Percentiles rank a stretch among this genome's conserved stretches.
Conservation (phyloP, 2,113 vertebrate genomes). For the Pelmatolapia mariae region DNA sequence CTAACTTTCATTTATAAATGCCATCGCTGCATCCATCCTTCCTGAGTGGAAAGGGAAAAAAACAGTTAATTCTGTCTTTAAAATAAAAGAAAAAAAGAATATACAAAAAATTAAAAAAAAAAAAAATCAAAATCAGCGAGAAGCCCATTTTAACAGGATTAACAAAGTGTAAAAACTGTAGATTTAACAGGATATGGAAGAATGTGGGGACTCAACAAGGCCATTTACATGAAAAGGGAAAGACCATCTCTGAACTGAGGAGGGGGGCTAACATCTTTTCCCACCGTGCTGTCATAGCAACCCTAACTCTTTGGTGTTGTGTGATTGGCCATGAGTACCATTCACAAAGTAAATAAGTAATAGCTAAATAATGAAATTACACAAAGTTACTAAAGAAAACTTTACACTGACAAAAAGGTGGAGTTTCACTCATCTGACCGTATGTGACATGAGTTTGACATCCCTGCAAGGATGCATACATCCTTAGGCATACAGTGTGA, state of each 20-base stretch:
- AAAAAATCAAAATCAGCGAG: background rate
- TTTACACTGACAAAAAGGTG: background rate
- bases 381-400: background rate
- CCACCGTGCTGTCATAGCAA: background rate
- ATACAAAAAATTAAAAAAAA: fast-evolving
- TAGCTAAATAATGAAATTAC: background rate
- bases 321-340: background rate
- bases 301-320: fast-evolving
- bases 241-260: background rate
- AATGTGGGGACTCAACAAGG: background rate
- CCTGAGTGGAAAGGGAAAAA: background rate
- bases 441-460: background rate
- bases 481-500: background rate
- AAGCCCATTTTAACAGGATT: background rate
- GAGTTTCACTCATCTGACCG: background rate
- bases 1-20: background rate
- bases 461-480: background rate
- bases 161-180: background rate
- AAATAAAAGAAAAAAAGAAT: background rate
- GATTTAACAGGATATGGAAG: background rate
- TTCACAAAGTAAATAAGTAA: background rate
- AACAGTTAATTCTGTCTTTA: background rate
- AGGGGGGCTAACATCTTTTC: background rate
- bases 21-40: background rate
- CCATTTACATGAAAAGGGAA: background rate